Base-by-base conservation (phyloP, 2,797 vertebrate genomes). In the Potorous gilbertii region DNA sequence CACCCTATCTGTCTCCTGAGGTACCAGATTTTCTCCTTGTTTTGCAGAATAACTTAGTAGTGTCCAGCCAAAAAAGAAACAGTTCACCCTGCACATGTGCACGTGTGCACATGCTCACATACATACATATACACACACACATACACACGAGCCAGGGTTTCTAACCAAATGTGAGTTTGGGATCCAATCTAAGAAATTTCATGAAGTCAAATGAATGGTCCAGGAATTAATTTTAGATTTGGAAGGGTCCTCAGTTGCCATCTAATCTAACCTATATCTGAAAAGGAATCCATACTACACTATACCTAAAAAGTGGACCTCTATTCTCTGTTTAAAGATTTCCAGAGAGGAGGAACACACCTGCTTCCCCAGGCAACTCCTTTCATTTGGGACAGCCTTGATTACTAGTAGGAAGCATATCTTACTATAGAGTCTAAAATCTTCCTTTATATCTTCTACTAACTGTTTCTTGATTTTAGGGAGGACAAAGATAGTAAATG, bases 1-100 rank as follows among this genome's bases (percentile, higher is more conserved):
- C 34, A 96, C 90, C 56, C 93, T 18, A 46, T 95, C 81, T 97
- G 89, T 95, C 96, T 97, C 93, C n/a, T 94, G 94, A 96, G 96
- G 54, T 95, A 52, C 62, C 54, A 34, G 18, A 94, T 96, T 96
- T 93, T 96, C 97, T 96, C 94, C 96, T 95, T 97, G 29, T 54
- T 95, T 97, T 96, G 95, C 52, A 94, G 95, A 93, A 96, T 93
- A 94, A 54, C 96, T 90, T 62, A 95, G 94, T 91, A 92, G 66
- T 89, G 10, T 93, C 97, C 94, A 93, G 95, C 96, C 94, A 95
- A 95, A 96, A 74, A 81, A n/a, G 40, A 46, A 81, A 27, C 21
- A 81, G 18, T 9, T 24, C 5, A 9, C 6, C 21, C 4, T 24
- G 46, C 6, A 81, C 18, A n/a, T n/a, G 4, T n/a, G 14, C 34